Base-by-base conservation (phyloP, 2,113 vertebrate species). In the Takifugu bimaculatus region DNA sequence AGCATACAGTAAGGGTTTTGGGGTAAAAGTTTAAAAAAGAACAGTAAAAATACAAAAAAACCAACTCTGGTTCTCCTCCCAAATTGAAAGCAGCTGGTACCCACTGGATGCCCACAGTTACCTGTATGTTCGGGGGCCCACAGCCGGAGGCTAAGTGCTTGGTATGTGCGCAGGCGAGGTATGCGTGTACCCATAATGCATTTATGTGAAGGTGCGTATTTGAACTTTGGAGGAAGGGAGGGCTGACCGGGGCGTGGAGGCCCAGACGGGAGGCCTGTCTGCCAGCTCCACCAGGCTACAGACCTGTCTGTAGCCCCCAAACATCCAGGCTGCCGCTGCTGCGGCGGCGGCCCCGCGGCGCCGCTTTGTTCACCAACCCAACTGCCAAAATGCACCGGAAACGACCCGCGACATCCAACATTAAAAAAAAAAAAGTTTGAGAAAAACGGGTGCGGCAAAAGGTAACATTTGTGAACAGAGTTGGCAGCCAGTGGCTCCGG, bases 11-110 rank as follows among this genome's bases (percentile, higher is more conserved):
- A 39, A 39, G 11, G 35, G 32, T 35, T 35, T 35, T 35, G 5
- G 32, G 32, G 35, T 39, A 11, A 39, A 39, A 1, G 35, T 39
- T 70, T 77, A 47, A 47, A 47, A n/a, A n/a, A 7, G 45, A n/a
- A n/a, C 45, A 48, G 11, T 50, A 48, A 14, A 48, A n/a, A 48
- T 7, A 48, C n/a, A n/a, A 48, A 48, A 1, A 35, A 2, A 35
- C 26, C 26, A 43, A 74, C 74, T 54, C 63, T 12, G 25, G 51
- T 62, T 55, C 52, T 75, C 54, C 68, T 63, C 51, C 53, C 62
- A 73, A 60, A 79, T 73, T 79, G 47, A 54, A 76, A 73, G 65
- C 80, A 79, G 73, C 63, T 74, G 71, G 58, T 57, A 67, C 63
- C 59, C 61, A 62, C 71, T 66, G 20, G 13, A 14, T 70, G 57